These are phyloP conservation scores for Nestor notabilis DNA, from an alignment of 2,113 vertebrate species.

Conservation along the genomic window DNA sequence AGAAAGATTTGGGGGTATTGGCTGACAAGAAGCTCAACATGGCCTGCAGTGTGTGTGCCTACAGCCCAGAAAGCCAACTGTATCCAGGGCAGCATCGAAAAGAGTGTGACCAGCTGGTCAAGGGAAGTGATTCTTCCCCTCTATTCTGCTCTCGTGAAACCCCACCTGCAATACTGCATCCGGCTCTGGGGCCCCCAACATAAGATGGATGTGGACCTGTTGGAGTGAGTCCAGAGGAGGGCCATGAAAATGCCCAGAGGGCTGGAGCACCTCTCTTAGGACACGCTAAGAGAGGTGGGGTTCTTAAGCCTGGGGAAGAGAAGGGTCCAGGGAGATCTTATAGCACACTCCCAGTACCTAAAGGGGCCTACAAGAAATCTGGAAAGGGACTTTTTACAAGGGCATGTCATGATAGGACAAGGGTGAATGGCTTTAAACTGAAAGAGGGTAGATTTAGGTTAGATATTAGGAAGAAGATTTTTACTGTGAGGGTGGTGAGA, in stretches of 20 bases:
- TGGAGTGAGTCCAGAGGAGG: neutral
- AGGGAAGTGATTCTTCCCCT: neutral
- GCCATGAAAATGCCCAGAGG: neutral
- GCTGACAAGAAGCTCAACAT: neutral
- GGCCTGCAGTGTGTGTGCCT: neutral
- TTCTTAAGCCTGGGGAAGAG: neutral
- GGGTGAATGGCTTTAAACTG: neutral
- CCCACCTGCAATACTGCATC: neutral
- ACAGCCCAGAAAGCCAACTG: neutral
- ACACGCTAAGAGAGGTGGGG: neutral
- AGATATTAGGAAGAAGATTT: neutral
- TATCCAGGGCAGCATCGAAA: neutral
- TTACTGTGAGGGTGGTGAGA: neutral
- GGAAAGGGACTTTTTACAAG: neutral
- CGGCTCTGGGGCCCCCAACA: neutral
- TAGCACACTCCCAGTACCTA: neutral
- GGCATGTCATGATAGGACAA: neutral
- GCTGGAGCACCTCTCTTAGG: neutral
- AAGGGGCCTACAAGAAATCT: neutral
- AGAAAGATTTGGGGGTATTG: neutral
- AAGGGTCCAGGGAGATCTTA: neutral
- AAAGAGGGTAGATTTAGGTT: neutral
- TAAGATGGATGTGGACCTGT: neutral
- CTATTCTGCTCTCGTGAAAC: neutral
- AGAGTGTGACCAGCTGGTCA: neutral